Evolutionary conservation across 2,888 invertebrate genomes (phyloP).

Genomic region (Acanthosepion pharaonis): DNA sequence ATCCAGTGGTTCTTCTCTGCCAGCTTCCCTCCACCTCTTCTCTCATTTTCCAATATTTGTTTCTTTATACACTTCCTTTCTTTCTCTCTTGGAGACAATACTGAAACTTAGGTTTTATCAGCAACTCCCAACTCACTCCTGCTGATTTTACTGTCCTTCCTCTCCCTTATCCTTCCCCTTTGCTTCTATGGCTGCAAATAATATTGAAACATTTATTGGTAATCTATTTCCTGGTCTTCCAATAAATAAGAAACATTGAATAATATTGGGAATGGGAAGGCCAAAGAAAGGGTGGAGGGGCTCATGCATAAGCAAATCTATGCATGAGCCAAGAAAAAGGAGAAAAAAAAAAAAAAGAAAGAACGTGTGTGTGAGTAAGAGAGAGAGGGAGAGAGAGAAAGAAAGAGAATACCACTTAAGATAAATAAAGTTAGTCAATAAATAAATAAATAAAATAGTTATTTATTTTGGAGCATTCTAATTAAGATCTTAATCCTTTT

Average conservation of each 20-base stretch:
- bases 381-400: neutral
- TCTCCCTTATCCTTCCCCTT: neutral
- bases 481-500: neutral
- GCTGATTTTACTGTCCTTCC: neutral
- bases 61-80: neutral
- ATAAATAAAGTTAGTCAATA: neutral
- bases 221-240: constrained; percentile 2
- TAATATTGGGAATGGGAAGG: neutral
- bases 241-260: neutral
- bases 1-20: neutral
- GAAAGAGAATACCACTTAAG: neutral
- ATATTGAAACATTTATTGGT: constrained; percentile 33
- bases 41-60: neutral
- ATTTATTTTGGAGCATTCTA: neutral
- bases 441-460: neutral
- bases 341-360: neutral
- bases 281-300: neutral
- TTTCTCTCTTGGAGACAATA: neutral
- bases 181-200: neutral
- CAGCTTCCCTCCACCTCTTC: neutral
- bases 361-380: neutral
- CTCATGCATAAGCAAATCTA: neutral
- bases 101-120: neutral
- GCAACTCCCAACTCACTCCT: neutral
- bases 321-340: neutral